A percentile compares a stretch with the other conserved stretches of the same genome.
Evolutionary conservation across 2,113 vertebrate genomes (phyloP).

Genomic region (Todiramphus saurophagus): DNA sequence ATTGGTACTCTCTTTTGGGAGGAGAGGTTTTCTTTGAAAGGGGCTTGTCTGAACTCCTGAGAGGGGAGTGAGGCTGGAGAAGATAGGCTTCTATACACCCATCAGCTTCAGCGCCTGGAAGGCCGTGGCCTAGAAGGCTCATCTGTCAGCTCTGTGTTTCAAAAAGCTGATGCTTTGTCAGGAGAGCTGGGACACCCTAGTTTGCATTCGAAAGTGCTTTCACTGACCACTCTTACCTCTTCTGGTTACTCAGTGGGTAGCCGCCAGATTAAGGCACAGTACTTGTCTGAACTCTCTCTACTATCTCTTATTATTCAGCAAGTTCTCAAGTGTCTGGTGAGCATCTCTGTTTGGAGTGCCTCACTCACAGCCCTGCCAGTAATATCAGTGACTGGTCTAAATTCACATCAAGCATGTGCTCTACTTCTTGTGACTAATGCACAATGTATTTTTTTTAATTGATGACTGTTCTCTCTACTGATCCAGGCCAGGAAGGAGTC

Average conservation of each 20-base stretch:
- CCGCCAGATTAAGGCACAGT: background rate
- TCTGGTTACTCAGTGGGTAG: slow-evolving; percentile 15
- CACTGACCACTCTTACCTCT: slow-evolving; percentile 15
- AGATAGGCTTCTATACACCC: background rate
- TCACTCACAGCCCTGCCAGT: background rate
- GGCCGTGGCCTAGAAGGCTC: background rate
- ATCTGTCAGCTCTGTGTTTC: slow-evolving; percentile 40
- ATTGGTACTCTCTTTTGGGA: background rate
- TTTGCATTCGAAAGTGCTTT: slow-evolving; percentile 34
- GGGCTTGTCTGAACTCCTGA: background rate
- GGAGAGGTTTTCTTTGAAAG: background rate
- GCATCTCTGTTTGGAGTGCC: background rate
- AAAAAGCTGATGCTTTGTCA: slow-evolving; percentile 41
- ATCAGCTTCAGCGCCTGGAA: slow-evolving; percentile 8
- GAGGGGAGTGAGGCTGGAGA: background rate
- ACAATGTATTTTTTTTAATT: slow-evolving; percentile 13
- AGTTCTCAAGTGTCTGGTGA: slow-evolving; percentile 17
- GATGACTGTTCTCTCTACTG: slow-evolving; percentile 6
- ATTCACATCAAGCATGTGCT: slow-evolving; percentile 1
- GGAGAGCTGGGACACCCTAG: slow-evolving; percentile 13
- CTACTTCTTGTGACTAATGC: slow-evolving; percentile 15
- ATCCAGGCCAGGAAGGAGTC: slow-evolving; percentile 8
- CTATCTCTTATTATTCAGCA: slow-evolving; percentile 39
- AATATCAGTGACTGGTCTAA: background rate
- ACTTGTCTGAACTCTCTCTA: background rate